These are phyloP conservation scores for Ophion obscuratus DNA, from an alignment of 2,888 invertebrate species.

Conservation along the genomic window DNA sequence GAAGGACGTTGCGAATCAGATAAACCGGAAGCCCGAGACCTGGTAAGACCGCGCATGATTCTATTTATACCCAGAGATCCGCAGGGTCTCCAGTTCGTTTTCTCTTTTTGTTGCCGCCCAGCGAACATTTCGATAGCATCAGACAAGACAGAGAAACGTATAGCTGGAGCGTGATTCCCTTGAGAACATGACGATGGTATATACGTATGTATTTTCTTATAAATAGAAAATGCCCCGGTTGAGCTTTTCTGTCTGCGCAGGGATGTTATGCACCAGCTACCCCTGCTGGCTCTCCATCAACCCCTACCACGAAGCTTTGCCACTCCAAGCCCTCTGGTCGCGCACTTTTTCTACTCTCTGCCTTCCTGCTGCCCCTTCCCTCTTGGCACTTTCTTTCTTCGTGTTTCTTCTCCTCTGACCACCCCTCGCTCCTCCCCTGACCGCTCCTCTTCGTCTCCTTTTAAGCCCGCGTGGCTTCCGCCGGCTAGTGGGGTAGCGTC, in stretches of 20 bases:
- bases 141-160: slow-evolving; percentile 50
- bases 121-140: slow-evolving; percentile 36
- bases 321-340: slow-evolving; percentile 36
- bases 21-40: neutral
- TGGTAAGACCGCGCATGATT: neutral
- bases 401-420: slow-evolving; percentile 39
- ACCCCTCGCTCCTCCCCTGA: slow-evolving; percentile 48
- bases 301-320: slow-evolving; percentile 15
- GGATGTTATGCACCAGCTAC: slow-evolving; percentile 27
- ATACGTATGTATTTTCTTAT: slow-evolving; percentile 79
- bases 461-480: slow-evolving; percentile 69
- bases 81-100: neutral
- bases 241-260: slow-evolving; percentile 61
- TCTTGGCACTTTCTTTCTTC: slow-evolving; percentile 50
- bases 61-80: neutral
- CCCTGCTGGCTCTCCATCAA: neutral
- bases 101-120: neutral
- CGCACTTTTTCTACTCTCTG: slow-evolving; percentile 28
- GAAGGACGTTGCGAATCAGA: slow-evolving; percentile 2
- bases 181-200: slow-evolving; percentile 69
- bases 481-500: slow-evolving; percentile 21
- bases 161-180: slow-evolving; percentile 59
- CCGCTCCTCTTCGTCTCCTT: slow-evolving; percentile 64
- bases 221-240: slow-evolving; percentile 78
- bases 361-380: slow-evolving; percentile 29